phyloP scores from a whole-genome alignment of 2,113 vertebrate genomes.

The Desmodus rotundus region DNA sequence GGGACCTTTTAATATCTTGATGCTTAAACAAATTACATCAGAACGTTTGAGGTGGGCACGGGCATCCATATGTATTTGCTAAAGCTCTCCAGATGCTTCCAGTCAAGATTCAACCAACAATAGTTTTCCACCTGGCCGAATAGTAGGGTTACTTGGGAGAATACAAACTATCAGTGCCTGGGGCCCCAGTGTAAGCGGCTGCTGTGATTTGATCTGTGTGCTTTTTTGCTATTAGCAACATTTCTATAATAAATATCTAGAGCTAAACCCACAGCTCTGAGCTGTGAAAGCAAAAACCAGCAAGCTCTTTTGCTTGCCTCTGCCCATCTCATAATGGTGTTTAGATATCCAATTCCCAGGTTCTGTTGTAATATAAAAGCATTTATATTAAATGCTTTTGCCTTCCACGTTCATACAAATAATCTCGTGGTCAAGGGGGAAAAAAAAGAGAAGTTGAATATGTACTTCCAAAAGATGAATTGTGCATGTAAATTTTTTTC shows the following conservation, averaged over 20 bases:
- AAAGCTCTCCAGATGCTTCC: neutral
- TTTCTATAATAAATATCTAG: neutral
- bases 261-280: neutral
- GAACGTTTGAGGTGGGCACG: neutral
- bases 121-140: neutral
- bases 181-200: neutral
- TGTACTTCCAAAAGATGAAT: neutral
- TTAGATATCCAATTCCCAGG: neutral
- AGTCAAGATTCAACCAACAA: neutral
- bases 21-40: neutral
- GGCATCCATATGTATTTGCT: neutral
- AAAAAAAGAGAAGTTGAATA: neutral
- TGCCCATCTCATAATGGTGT: neutral
- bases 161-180: fast-evolving
- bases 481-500: neutral
- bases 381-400: constrained; percentile 4
- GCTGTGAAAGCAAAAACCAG: neutral
- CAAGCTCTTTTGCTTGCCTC: neutral
- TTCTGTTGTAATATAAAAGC: too few species aligned
- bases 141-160: neutral
- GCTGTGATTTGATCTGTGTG: neutral
- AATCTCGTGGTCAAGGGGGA: neutral
- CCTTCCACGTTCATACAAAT: neutral
- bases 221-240: neutral
- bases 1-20: neutral